phyloP scores from a whole-genome alignment of 1,140 invertebrate genomes.

The Listronotus oregonensis region DNA sequence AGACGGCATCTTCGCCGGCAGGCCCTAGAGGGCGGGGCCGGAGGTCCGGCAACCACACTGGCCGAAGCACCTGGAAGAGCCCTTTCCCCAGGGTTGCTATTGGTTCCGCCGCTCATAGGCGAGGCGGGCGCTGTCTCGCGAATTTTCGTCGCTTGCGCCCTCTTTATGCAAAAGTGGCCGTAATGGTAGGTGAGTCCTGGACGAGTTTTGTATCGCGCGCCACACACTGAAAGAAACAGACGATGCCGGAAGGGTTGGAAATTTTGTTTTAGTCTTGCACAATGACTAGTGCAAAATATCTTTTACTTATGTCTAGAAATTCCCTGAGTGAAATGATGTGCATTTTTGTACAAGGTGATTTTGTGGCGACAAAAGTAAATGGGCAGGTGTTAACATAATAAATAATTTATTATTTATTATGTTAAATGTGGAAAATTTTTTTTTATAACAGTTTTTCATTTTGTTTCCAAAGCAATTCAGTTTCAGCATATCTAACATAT shows the following conservation, averaged over 20 bases:
- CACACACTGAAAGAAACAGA: constrained; percentile 78
- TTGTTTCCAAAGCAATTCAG: too few relatives aligned
- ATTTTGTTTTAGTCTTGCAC: neutral
- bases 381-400: neutral
- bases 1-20: constrained; percentile 43
- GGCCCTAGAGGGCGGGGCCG: constrained; percentile 37
- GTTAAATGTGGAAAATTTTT: neutral
- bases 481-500: too few relatives aligned
- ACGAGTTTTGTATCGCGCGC: constrained; percentile 95
- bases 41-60: constrained; percentile 53
- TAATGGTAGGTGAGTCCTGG: constrained; percentile 97
- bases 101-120: constrained; percentile 52
- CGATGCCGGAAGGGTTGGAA: constrained; percentile 3
- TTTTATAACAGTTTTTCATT: too few relatives aligned
- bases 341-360: too few relatives aligned
- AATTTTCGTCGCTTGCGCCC: constrained; percentile 58
- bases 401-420: too few relatives aligned
- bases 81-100: constrained; percentile 49
- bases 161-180: constrained; percentile 93
- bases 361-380: neutral
- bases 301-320: too few relatives aligned
- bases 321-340: too few relatives aligned
- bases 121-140: constrained; percentile 56
- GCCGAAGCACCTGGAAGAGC: constrained; percentile 36
- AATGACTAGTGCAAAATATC: neutral